Percentiles rank a stretch among this genome's conserved stretches.
Conservation (phyloP, 2,113 vertebrate genomes). For the Caranx melampygus region DNA sequence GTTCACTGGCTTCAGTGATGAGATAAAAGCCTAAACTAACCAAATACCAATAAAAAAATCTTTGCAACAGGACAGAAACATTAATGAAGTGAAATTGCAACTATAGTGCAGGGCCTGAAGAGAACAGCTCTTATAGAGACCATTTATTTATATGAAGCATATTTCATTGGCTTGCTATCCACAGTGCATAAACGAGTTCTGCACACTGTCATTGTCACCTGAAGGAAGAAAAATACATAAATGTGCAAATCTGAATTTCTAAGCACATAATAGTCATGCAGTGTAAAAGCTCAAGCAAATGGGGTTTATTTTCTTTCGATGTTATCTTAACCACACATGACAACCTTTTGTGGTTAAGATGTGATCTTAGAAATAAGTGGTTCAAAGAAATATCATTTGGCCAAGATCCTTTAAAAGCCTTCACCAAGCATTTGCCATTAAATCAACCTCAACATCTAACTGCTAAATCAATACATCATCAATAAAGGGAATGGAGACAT, state of each 20-base stretch:
- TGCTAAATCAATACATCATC: conserved; percentile 71
- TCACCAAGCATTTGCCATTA: conserved; percentile 50
- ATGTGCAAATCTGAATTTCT: neutral
- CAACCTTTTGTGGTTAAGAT: neutral
- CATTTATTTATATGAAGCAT: neutral
- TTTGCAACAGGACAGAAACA: neutral
- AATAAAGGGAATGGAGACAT: conserved; percentile 45
- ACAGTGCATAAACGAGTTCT: neutral
- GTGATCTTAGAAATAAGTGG: neutral
- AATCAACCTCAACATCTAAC: conserved; percentile 45
- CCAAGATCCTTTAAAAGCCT: conserved; percentile 46
- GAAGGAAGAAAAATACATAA: neutral
- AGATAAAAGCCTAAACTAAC: neutral
- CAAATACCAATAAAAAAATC: neutral
- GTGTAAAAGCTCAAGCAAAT: neutral
- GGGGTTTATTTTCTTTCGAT: neutral
- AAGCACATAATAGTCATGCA: neutral
- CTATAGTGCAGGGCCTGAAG: neutral
- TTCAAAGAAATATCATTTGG: conserved; percentile 10
- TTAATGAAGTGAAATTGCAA: neutral
- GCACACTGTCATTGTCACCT: neutral
- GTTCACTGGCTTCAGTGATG: neutral
- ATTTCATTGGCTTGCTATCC: neutral
- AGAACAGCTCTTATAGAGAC: neutral
- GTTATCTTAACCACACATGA: neutral